phyloP scores from a whole-genome alignment of 2,888 invertebrate genomes.

The Hesperia comma region DNA sequence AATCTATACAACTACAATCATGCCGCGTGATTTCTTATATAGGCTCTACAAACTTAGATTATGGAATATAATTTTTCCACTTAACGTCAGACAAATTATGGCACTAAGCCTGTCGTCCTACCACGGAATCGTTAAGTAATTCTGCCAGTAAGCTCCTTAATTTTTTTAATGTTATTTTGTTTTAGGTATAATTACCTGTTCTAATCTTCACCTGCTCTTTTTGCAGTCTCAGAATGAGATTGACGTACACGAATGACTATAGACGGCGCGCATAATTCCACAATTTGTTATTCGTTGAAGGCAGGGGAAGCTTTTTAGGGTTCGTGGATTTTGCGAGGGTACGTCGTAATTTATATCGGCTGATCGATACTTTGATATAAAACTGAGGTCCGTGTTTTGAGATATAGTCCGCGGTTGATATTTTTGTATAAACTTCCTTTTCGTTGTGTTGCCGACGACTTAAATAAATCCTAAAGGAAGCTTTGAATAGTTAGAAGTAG shows the following conservation, averaged over 20 bases:
- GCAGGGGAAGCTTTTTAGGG: constrained; percentile 2
- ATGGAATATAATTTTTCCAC: too few species aligned
- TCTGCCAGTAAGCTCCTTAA: neutral
- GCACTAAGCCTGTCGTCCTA: too few species aligned
- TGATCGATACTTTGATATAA: neutral
- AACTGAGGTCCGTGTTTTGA: neutral
- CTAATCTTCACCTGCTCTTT: neutral
- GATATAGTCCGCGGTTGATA: neutral
- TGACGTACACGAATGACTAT: neutral
- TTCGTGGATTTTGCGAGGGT: constrained; percentile 7
- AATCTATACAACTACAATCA: too few species aligned
- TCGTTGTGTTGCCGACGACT: too few species aligned
- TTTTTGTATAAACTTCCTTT: neutral
- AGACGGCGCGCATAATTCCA: constrained; percentile 11
- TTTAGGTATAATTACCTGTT: neutral
- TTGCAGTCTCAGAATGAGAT: constrained; percentile 1
- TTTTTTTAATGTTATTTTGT: neutral
- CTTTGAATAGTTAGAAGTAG: too few species aligned
- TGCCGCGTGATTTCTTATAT: too few species aligned
- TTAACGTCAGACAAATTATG: too few species aligned
- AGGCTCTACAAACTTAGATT: too few species aligned
- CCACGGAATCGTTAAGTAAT: neutral
- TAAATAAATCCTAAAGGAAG: too few species aligned
- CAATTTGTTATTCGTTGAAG: constrained; percentile 19
- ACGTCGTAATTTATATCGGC: constrained; percentile 1